Conservation (phyloP, 1,140 invertebrate genomes). For the Parasteatoda tepidariorum region DNA sequence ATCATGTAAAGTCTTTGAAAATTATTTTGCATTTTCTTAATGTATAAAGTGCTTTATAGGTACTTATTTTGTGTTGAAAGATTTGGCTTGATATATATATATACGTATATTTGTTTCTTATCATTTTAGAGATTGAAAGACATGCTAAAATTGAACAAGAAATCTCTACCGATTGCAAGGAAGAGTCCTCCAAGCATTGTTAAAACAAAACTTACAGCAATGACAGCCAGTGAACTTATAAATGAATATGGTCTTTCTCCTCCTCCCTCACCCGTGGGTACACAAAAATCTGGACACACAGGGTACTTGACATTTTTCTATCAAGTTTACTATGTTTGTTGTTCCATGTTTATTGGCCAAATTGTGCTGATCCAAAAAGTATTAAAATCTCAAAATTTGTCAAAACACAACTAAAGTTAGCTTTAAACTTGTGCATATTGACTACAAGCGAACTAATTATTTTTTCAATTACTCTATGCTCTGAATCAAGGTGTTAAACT, state of each 20-base stretch:
- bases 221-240: neutral
- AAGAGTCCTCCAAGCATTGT: neutral
- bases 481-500: too few relatives aligned
- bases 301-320: neutral
- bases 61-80: neutral
- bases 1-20: too few relatives aligned
- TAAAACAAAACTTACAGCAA: neutral
- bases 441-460: too few relatives aligned
- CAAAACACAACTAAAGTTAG: too few relatives aligned
- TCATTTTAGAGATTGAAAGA: slow-evolving; percentile 70
- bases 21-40: neutral
- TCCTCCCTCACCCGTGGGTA: neutral
- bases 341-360: too few relatives aligned
- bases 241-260: slow-evolving; percentile 9
- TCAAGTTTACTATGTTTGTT: neutral
- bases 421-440: too few relatives aligned
- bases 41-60: neutral
- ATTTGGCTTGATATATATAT: neutral
- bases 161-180: neutral
- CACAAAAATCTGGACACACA: neutral
- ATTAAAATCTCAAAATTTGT: too few relatives aligned
- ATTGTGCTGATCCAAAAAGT: too few relatives aligned
- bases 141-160: slow-evolving; percentile 42
- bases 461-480: too few relatives aligned
- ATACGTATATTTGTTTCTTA: neutral